Evolutionary conservation across 2,797 vertebrate species (phyloP).

Genomic region (Tragopan temminckii): DNA sequence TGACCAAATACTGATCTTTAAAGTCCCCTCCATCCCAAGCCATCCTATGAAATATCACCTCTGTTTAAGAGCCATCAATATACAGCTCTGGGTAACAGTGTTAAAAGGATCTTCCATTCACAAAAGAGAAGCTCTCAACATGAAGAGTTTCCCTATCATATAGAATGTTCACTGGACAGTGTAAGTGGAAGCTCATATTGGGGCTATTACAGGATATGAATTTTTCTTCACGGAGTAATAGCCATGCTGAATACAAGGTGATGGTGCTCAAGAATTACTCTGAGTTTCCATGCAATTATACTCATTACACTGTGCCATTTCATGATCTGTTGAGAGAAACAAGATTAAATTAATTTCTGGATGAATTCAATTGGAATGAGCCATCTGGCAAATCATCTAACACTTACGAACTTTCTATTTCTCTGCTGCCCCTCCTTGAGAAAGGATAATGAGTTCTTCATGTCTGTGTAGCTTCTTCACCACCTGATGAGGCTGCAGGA

Average conservation of each 20-base stretch:
- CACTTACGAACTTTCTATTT: constrained; percentile 17
- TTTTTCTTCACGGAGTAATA: background rate
- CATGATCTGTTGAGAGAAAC: constrained; percentile 48
- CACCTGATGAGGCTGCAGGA: background rate
- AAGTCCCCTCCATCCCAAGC: background rate
- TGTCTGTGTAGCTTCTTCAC: background rate
- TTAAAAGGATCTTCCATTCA: background rate
- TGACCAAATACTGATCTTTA: background rate
- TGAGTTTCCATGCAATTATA: constrained; percentile 31
- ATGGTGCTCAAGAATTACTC: constrained; percentile 11
- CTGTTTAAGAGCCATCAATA: background rate
- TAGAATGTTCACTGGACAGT: constrained; percentile 13
- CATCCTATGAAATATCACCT: background rate
- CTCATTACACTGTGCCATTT: constrained; percentile 26
- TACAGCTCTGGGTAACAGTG: background rate
- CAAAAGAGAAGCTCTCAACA: background rate
- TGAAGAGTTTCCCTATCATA: background rate
- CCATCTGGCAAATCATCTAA: constrained; percentile 19
- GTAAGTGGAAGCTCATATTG: constrained; percentile 37
- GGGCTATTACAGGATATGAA: background rate
- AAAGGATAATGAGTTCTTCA: constrained; percentile 28
- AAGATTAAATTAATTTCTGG: constrained; percentile 61
- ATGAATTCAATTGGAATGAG: constrained; percentile 43
- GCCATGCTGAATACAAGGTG: background rate
- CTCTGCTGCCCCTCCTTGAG: constrained; percentile 27